Percentiles rank a stretch among this genome's conserved stretches.
phyloP scores from a whole-genome alignment of 2,888 invertebrate genomes.

The Morpho achilles region DNA sequence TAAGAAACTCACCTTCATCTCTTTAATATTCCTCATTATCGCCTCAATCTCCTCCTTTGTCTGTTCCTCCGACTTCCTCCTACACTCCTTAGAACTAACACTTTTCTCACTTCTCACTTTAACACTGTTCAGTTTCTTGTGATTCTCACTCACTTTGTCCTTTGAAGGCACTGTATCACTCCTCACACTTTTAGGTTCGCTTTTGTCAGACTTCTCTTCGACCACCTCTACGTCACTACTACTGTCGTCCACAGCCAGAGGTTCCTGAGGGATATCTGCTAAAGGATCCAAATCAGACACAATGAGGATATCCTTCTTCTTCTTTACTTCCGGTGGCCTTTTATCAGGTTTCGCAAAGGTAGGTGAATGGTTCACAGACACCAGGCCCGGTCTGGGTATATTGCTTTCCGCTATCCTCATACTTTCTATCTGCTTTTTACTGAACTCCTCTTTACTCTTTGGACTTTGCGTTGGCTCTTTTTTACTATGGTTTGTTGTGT shows the following conservation, averaged over 20 bases:
- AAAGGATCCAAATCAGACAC: conserved; percentile 65
- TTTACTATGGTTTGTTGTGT: conserved; percentile 37
- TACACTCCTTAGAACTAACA: conserved; percentile 38
- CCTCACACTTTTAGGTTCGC: conserved; percentile 46
- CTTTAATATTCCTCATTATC: conserved; percentile 60
- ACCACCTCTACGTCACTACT: conserved; percentile 73
- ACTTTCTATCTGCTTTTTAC: conserved; percentile 57
- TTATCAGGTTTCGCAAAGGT: conserved; percentile 70
- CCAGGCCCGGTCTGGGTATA: conserved; percentile 58
- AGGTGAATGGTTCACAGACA: conserved; percentile 63
- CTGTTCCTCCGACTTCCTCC: conserved; percentile 43
- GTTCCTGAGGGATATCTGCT: conserved; percentile 47
- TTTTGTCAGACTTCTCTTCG: conserved; percentile 53
- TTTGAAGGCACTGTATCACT: conserved; percentile 66
- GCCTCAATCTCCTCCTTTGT: conserved; percentile 56
- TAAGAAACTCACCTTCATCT: conserved; percentile 59
- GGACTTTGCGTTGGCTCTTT: conserved; percentile 52
- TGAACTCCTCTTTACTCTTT: conserved; percentile 50
- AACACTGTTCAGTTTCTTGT: conserved; percentile 34
- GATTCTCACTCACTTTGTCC: conserved; percentile 45
- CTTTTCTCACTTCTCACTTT: conserved; percentile 40
- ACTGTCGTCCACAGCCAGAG: conserved; percentile 64
- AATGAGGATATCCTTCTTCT: conserved; percentile 64
- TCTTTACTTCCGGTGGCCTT: conserved; percentile 60
- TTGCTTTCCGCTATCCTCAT: conserved; percentile 62